These are phyloP conservation scores for Temnothorax curvispinosus DNA, from an alignment of 1,140 invertebrate genomes.

Conservation along the genomic window DNA sequence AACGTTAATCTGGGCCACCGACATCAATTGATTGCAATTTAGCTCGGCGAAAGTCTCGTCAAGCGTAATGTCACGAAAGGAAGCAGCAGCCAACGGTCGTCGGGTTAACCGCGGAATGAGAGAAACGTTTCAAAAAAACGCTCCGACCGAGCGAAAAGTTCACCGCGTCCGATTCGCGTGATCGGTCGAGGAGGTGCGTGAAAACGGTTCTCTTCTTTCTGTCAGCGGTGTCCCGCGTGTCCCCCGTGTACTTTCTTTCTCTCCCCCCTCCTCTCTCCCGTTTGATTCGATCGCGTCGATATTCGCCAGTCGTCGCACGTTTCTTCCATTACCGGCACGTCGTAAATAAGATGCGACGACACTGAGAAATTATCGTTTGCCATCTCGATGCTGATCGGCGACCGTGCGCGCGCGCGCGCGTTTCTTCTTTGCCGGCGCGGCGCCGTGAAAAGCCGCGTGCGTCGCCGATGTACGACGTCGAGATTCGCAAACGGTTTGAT, in stretches of 20 bases:
- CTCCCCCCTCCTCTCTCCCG: slow-evolving; percentile 44
- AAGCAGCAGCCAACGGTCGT: slow-evolving; percentile 2
- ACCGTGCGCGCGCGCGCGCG: neutral
- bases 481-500: slow-evolving; percentile 38
- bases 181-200: neutral
- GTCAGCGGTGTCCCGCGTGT: neutral
- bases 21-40: slow-evolving; percentile 1
- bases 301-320: slow-evolving; percentile 78
- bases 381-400: slow-evolving; percentile 63
- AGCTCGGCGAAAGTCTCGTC: slow-evolving; percentile 8
- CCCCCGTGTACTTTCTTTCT: slow-evolving; percentile 49
- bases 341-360: slow-evolving; percentile 79
- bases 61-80: neutral
- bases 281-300: slow-evolving; percentile 75
- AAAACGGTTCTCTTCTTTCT: slow-evolving; percentile 58
- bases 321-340: slow-evolving; percentile 78
- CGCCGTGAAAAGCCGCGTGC: slow-evolving; percentile 58
- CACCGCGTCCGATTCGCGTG: neutral
- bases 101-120: neutral
- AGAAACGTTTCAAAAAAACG: slow-evolving; percentile 6
- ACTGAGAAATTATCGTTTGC: slow-evolving; percentile 73
- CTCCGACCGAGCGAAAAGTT: slow-evolving; percentile 49
- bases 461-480: slow-evolving; percentile 27
- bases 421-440: slow-evolving; percentile 43
- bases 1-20: neutral